phyloP scores from a whole-genome alignment of 2,888 invertebrate species.

The Cerastis rubricosa region DNA sequence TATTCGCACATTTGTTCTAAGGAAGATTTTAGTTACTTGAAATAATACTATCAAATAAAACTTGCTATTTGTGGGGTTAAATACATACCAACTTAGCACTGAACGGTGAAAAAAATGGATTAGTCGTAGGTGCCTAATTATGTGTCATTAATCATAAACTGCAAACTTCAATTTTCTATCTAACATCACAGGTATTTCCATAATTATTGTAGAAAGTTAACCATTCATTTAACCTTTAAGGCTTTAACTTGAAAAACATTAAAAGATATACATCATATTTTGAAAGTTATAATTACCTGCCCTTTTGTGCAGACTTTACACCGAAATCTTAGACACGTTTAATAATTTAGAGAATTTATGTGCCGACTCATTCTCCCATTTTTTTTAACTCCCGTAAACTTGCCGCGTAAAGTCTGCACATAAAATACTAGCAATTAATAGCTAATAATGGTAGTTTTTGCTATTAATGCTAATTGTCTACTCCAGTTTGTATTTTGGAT shows the following conservation, averaged over 20 bases:
- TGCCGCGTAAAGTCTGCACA: slow-evolving; percentile 70
- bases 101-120: slow-evolving; percentile 5
- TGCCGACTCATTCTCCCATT: slow-evolving; percentile 68
- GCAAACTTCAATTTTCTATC: slow-evolving; percentile 26
- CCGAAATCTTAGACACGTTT: neutral
- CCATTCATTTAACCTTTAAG: slow-evolving; percentile 26
- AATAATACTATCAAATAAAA: neutral
- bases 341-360: slow-evolving; percentile 57
- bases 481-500: slow-evolving; percentile 22
- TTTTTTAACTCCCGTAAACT: slow-evolving; percentile 62
- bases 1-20: neutral
- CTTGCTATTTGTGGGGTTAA: neutral
- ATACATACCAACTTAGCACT: neutral
- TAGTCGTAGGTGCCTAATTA: slow-evolving; percentile 29
- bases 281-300: slow-evolving; percentile 70
- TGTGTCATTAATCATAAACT: slow-evolving; percentile 44
- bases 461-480: slow-evolving; percentile 56
- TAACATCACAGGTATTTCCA: slow-evolving; percentile 49
- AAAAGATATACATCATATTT: slow-evolving; percentile 58
- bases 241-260: slow-evolving; percentile 52
- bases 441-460: slow-evolving; percentile 71
- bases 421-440: slow-evolving; percentile 75
- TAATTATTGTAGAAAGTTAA: slow-evolving; percentile 30
- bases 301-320: slow-evolving; percentile 59
- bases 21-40: neutral